A percentile compares a stretch with the other conserved stretches of the same genome.
phyloP scores from a whole-genome alignment of 2,797 vertebrate genomes.

The Ceyx erithaca region DNA sequence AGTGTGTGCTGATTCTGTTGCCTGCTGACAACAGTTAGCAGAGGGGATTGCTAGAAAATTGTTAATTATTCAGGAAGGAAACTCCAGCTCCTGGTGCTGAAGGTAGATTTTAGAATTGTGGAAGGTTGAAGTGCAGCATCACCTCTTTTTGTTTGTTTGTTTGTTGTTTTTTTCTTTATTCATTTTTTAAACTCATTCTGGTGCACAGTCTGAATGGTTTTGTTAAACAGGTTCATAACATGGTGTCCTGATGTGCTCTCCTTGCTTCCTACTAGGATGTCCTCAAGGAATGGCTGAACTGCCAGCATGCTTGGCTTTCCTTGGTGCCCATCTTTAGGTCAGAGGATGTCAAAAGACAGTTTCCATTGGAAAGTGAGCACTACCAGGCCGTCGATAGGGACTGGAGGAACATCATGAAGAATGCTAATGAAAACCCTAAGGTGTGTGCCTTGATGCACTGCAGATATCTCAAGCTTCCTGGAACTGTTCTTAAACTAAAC shows the following conservation, averaged over 20 bases:
- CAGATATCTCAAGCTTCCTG: not conserved
- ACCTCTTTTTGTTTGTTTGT: not conserved
- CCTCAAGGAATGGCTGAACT: conserved; percentile 91
- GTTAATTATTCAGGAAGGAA: not conserved
- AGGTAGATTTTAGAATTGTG: not conserved
- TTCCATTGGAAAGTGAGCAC: conserved; percentile 86
- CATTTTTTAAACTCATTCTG: not conserved
- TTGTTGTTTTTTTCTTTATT: too few species aligned
- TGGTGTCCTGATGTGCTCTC: not conserved
- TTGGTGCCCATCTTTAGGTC: conserved; percentile 94
- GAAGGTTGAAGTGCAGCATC: not conserved
- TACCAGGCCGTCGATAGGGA: conserved; percentile 86
- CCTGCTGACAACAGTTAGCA: not conserved
- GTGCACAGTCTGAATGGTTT: not conserved
- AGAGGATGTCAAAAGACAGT: conserved; percentile 90
- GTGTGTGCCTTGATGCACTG: conserved; percentile 44
- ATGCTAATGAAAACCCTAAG: conserved; percentile 82
- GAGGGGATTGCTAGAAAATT: not conserved
- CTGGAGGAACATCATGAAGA: conserved; percentile 90
- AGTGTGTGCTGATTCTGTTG: not conserved
- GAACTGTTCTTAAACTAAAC: not conserved
- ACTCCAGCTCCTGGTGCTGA: not conserved
- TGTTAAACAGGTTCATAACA: not conserved
- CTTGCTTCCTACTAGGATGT: conserved; percentile 83
- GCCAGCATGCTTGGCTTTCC: conserved; percentile 91